Evolutionary conservation across 2,888 invertebrate genomes (phyloP).

Genomic region (Xestoiulus laeticollis): DNA sequence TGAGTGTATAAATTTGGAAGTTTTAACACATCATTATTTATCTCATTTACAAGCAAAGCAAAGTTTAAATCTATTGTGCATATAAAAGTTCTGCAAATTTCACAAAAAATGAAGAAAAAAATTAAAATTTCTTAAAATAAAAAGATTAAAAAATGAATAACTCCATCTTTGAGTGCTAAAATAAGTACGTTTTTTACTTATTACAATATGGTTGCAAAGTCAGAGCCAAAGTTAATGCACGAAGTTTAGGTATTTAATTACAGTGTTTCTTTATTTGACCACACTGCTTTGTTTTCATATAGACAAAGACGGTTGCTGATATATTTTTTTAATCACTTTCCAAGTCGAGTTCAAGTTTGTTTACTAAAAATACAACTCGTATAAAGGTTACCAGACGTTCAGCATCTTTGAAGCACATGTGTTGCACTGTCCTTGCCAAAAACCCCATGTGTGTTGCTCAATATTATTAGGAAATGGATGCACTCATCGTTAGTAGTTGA

Average conservation of each 20-base stretch:
- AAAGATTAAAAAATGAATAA: background rate
- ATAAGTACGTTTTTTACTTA: background rate
- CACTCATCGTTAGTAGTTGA: background rate
- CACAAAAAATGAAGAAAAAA: too few relatives aligned
- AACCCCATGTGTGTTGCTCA: background rate
- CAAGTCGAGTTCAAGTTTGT: background rate
- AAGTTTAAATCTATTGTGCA: too few relatives aligned
- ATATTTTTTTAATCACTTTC: background rate
- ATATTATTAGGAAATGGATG: slow-evolving; percentile 11
- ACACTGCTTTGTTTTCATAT: background rate
- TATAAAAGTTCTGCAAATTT: too few relatives aligned
- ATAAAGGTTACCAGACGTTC: background rate
- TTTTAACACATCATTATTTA: too few relatives aligned
- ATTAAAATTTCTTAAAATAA: background rate
- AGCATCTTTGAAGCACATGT: background rate
- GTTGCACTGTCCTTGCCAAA: background rate
- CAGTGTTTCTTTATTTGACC: slow-evolving; percentile 8
- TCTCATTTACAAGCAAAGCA: too few relatives aligned
- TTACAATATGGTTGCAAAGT: background rate
- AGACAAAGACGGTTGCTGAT: background rate
- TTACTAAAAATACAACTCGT: slow-evolving; percentile 1
- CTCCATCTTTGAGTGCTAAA: background rate
- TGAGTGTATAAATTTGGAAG: too few relatives aligned
- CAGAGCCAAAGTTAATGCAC: background rate
- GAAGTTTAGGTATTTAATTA: background rate